phyloP scores from a whole-genome alignment of 2,888 invertebrate species.

The Nemotelus nigrinus region DNA sequence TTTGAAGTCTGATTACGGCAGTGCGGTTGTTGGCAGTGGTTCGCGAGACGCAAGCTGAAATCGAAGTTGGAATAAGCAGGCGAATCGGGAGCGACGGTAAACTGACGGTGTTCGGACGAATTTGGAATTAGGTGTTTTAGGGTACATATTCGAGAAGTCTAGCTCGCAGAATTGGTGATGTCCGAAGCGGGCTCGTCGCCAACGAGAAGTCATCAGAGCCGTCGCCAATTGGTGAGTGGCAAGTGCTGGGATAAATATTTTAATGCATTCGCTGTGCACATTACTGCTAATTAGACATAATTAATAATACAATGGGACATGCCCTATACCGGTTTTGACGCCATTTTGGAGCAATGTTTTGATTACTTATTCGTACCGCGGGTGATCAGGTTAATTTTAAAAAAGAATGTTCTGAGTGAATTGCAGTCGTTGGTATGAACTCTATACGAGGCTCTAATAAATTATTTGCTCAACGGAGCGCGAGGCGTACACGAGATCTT shows the following conservation, averaged over 20 bases:
- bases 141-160: not conserved
- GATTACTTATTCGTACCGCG: not conserved
- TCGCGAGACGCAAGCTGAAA: not conserved
- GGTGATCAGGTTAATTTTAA: not conserved
- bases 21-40: not conserved
- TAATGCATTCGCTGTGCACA: too few relatives aligned
- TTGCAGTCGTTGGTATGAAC: too few relatives aligned
- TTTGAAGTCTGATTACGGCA: too few relatives aligned
- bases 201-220: slow-evolving; percentile 55
- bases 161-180: slow-evolving; percentile 54
- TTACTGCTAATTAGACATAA: too few relatives aligned
- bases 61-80: not conserved
- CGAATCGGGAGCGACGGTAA: too few relatives aligned
- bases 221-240: slow-evolving; percentile 64
- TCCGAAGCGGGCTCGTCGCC: slow-evolving; percentile 63
- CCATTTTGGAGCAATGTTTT: slow-evolving; percentile 46
- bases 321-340: slow-evolving; percentile 36
- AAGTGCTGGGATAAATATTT: not conserved
- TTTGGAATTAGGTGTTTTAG: not conserved
- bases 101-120: not conserved
- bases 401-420: not conserved
- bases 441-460: too few relatives aligned
- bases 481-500: too few relatives aligned
- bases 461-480: too few relatives aligned
- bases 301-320: too few relatives aligned